Base-by-base conservation (phyloP, 2,888 invertebrate genomes). In the Rotaria magnacalcarata region DNA sequence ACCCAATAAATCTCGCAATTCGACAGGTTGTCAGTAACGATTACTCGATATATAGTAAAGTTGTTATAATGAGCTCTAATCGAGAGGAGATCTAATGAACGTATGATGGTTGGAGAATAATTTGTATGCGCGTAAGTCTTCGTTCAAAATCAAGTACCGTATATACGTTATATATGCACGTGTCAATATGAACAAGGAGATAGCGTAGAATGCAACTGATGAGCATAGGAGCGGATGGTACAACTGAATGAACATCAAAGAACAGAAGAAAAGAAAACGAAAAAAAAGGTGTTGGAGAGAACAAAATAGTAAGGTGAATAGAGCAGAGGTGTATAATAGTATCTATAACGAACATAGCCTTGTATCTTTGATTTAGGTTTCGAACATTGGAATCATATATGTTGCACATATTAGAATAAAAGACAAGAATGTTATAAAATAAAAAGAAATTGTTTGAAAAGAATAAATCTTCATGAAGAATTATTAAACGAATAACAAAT, bases 291-390 rank as follows among this genome's bases (percentile, higher is more conserved):
- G 50, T 50, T 50, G 14, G 50, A 8, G 50, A 34, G 67, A 67
- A 67, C 34, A 67, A 14, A 7, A 67, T 67, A 14, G 67, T 16
- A 67, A 34, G 34, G 34, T 67, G 34, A 67, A 67, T 67, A 27
- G 27, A 67, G 34, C 67, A 27, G 10, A 67, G 27, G 67, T 67
- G 16, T 67, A 67, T 67, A 67, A 67, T 27, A 67, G 67, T 67
- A 67, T 67, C 67, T 67, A 67, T 67, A 34, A 34, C 27, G 67
- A 27, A 67, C 67, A 67, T 19, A 67, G 8, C 67, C 67, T 67
- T 67, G 67, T 67, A 67, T 67, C 16, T 67, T 67, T n/a, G 27
- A 67, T 67, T 67, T 67, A 27, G 67, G 67, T 67, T 67, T 67
- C 67, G 34, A 67, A 67, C 4, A 27, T 10, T 67, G 67, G 67